Conservation (phyloP, 1,140 invertebrate genomes). For the Meloidogyne floridensis region DNA sequence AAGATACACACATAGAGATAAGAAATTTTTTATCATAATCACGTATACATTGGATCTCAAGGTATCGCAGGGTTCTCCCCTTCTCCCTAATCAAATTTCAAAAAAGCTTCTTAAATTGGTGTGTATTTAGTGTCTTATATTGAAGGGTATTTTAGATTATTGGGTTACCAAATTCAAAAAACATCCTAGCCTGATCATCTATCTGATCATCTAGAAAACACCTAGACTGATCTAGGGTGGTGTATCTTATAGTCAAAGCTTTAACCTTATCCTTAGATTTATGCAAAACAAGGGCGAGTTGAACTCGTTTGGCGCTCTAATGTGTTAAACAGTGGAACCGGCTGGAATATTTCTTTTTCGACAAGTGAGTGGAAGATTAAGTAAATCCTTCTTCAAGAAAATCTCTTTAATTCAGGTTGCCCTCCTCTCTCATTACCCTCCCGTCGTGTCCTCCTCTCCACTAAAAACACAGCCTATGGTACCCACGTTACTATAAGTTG, state of each 20-base stretch:
- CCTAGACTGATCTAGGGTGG: too few relatives aligned
- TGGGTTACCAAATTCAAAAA: too few relatives aligned
- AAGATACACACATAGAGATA: too few relatives aligned
- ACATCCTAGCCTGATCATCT: too few relatives aligned
- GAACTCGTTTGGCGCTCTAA: conserved; percentile 83
- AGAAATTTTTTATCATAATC: not conserved
- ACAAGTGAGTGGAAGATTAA: conserved; percentile 72
- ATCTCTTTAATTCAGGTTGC: conserved; percentile 74
- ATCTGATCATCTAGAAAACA: too few relatives aligned
- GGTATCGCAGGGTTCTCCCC: not conserved
- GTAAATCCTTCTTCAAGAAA: not conserved
- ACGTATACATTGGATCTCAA: too few relatives aligned
- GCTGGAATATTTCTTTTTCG: conserved; percentile 88
- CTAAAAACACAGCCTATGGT: conserved; percentile 86
- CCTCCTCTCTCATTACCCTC: conserved; percentile 80
- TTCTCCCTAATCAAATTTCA: too few relatives aligned
- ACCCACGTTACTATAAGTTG: conserved; percentile 86
- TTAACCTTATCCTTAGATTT: conserved; percentile 69
- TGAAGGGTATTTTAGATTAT: too few relatives aligned
- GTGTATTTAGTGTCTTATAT: too few relatives aligned
- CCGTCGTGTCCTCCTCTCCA: conserved; percentile 76
- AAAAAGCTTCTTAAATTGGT: too few relatives aligned
- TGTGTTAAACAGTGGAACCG: conserved; percentile 78
- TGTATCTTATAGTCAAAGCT: not conserved
- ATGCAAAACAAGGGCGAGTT: conserved; percentile 88